A percentile compares a stretch with the other conserved stretches of the same genome.
These are phyloP conservation scores for Archocentrus centrarchus DNA, from an alignment of 2,113 vertebrate species.

Conservation along the genomic window DNA sequence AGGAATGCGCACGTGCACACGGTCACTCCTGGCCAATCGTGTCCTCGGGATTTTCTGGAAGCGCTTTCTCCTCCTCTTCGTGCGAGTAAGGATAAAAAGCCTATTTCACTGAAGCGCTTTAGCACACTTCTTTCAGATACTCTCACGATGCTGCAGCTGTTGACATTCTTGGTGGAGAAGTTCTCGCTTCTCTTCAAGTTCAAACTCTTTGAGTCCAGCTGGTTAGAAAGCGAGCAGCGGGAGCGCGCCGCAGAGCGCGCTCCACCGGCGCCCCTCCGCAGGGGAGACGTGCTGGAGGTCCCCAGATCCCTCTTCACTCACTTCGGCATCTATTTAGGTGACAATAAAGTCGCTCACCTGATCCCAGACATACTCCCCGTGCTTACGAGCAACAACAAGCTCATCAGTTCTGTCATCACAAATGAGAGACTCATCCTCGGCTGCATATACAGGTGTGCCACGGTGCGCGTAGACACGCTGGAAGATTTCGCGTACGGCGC, in stretches of 20 bases:
- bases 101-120: neutral
- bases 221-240: conserved; percentile 11
- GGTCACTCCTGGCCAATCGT: conserved; percentile 56
- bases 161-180: conserved; percentile 87
- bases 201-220: conserved; percentile 72
- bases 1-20: conserved; percentile 41
- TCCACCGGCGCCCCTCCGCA: conserved; percentile 72
- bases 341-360: conserved; percentile 91
- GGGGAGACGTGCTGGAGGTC: conserved; percentile 93
- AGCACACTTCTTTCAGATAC: neutral
- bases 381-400: conserved; percentile 79
- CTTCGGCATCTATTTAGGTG: conserved; percentile 93
- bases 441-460: conserved; percentile 84
- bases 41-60: neutral
- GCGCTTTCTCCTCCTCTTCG: conserved; percentile 50
- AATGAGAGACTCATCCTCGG: conserved; percentile 92
- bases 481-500: conserved; percentile 94
- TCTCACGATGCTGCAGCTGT: conserved; percentile 81
- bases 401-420: conserved; percentile 84
- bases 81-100: conserved; percentile 64
- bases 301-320: conserved; percentile 90
- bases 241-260: conserved; percentile 27
- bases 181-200: conserved; percentile 84
- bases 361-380: conserved; percentile 93
- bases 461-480: conserved; percentile 90